Conservation (phyloP, 2,797 vertebrate genomes). For the Tachyglossus aculeatus region DNA sequence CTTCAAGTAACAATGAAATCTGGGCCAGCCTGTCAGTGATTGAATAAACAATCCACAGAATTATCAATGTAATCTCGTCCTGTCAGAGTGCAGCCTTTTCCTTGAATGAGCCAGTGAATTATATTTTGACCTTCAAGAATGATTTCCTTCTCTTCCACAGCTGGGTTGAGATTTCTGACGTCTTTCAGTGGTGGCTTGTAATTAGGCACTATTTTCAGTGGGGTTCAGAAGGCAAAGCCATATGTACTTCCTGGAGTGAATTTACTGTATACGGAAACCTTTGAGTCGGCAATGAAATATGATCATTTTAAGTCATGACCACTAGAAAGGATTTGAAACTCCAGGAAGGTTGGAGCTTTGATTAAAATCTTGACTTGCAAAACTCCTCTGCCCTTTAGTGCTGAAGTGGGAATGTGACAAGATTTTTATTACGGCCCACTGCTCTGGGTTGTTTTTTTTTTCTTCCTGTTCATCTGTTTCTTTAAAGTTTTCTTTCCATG, state of each 20-base stretch:
- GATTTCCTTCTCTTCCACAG: fast-evolving
- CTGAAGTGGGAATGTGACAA: too few relatives aligned
- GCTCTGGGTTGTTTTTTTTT: too few relatives aligned
- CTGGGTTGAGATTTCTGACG: not conserved
- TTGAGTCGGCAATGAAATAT: constrained; percentile 11
- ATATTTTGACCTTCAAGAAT: constrained; percentile 20
- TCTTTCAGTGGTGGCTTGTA: fast-evolving
- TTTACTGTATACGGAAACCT: not conserved
- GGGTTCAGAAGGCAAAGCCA: not conserved
- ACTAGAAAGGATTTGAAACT: not conserved
- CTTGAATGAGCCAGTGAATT: not conserved
- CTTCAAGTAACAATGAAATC: not conserved
- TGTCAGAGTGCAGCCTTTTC: not conserved
- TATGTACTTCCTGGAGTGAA: not conserved
- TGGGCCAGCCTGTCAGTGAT: not conserved
- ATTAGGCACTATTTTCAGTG: constrained; percentile 8
- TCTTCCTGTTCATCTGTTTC: too few relatives aligned
- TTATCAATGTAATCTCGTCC: not conserved
- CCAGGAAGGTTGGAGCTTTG: not conserved
- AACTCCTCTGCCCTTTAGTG: not conserved
- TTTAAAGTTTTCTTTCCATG: too few relatives aligned
- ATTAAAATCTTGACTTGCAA: not conserved
- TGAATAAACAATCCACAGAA: not conserved
- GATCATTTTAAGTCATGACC: constrained; percentile 3
- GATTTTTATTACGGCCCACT: too few relatives aligned